Evolutionary conservation across 2,888 invertebrate species (phyloP), one percentile per base, ranked within the genome.

Genomic region (Hypsopygia costalis): DNA sequence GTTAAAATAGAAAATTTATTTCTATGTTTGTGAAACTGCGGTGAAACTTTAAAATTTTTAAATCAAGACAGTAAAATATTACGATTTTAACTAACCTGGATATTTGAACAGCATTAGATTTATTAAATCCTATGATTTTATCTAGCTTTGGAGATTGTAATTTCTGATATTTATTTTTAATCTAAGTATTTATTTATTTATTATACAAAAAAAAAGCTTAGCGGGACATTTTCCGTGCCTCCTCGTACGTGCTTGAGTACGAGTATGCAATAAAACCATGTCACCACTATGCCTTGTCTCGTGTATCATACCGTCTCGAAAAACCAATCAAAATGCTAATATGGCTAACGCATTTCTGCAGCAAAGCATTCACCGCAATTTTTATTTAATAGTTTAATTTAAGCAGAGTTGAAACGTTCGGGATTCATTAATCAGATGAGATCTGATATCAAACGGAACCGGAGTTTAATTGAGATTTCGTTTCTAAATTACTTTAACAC

Each of bases 281-380:
- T 25, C 25, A 25, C 5, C 5, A 7, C 16, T 31, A 8, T 12
- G 12, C 8, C 11, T 20, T 11, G 11, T 37, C 21, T 29, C 20
- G 1, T 11, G 1, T 29, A 10, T 7, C 11, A 27, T 27, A 36
- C 2, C 25, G 41, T 36, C 41, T 35, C 34, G 38, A 52, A 45
- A 40, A 51, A 47, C 47, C 60, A 52, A 60, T 59, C 47, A 57
- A 59, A 55, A 60, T 59, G 58, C 46, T 41, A 58, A 58, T 58
- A 27, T 36, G 36, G 28, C 37, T 41, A 11, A 7, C 11, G 2
- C 12, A 29, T 11, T 21, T 29, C 22, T n/a, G 31, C 21, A 22
- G 1, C 10, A 5, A 25, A 25, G 25, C 6, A 25, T 25, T 35
- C 11, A 27, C 11, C 12, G 8, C 16, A 16, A 8, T 35, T 27